Conservation (phyloP, 2,888 invertebrate species). For the Acronicta leporina region DNA sequence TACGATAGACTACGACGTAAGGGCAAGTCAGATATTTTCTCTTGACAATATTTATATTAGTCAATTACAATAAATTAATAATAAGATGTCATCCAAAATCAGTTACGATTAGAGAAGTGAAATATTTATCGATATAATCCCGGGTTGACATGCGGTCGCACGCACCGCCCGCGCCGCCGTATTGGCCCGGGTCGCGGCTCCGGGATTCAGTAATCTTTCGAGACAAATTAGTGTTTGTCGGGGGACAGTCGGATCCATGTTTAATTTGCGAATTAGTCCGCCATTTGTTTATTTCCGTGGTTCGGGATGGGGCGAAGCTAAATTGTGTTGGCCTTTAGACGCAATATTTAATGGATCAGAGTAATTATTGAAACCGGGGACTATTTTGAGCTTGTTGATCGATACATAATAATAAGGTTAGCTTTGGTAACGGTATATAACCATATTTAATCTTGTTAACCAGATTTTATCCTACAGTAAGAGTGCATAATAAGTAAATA, state of each 20-base stretch:
- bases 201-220: conserved; percentile 52
- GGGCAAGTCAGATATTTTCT: no score
- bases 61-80: background rate
- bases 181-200: conserved; percentile 51
- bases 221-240: conserved; percentile 59
- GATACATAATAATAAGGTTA: no score
- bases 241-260: conserved; percentile 47
- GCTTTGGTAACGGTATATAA: no score
- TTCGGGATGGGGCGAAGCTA: conserved; percentile 26
- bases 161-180: conserved; percentile 53
- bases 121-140: conserved; percentile 61
- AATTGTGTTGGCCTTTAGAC: conserved; percentile 16
- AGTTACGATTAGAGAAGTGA: conserved; percentile 51
- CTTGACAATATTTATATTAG: no score
- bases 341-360: conserved; percentile 32
- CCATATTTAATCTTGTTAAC: no score
- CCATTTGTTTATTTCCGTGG: conserved; percentile 53
- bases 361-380: conserved; percentile 11
- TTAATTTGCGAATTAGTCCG: conserved; percentile 57
- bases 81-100: conserved; percentile 29
- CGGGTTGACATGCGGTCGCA: conserved; percentile 58
- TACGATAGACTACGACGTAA: no score
- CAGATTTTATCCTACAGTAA: no score
- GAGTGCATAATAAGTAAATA: no score
- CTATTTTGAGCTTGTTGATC: background rate